Evolutionary conservation across 2,113 vertebrate genomes (phyloP).

Genomic region (Urocynchramus pylzowi): DNA sequence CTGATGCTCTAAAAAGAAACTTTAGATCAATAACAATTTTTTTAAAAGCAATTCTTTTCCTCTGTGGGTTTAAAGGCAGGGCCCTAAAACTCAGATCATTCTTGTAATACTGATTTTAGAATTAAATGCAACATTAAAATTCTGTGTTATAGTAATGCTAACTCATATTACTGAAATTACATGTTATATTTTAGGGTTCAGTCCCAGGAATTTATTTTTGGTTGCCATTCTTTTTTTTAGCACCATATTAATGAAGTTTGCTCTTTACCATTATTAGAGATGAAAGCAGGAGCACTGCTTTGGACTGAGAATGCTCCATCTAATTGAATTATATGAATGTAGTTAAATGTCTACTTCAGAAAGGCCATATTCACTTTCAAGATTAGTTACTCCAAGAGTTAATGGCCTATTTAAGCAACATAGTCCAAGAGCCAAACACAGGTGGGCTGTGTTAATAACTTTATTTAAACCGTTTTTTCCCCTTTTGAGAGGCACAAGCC

Average conservation of each 20-base stretch:
- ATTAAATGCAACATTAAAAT: background rate
- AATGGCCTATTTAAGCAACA: constrained; percentile 80
- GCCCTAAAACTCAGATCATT: background rate
- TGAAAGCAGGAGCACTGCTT: constrained; percentile 71
- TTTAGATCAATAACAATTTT: background rate
- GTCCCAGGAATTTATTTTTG: background rate
- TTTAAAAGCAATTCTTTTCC: background rate
- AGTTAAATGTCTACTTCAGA: constrained; percentile 80
- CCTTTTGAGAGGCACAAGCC: constrained; percentile 79
- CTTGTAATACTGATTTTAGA: background rate
- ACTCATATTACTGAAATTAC: background rate
- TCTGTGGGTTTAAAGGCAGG: background rate
- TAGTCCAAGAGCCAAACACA: constrained; percentile 75
- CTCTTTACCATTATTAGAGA: constrained; percentile 75
- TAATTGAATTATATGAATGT: constrained; percentile 81
- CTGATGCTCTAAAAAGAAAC: background rate
- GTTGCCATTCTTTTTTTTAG: constrained; percentile 30
- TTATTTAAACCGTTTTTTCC: constrained; percentile 78
- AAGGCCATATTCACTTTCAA: constrained; percentile 77
- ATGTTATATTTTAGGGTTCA: background rate
- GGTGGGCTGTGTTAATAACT: constrained; percentile 87
- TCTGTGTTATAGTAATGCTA: background rate
- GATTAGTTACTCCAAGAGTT: constrained; percentile 74
- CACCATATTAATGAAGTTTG: constrained; percentile 44
- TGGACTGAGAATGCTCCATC: constrained; percentile 69